Conservation (phyloP, 2,888 invertebrate genomes). For the Odontocolon sp. region DNA sequence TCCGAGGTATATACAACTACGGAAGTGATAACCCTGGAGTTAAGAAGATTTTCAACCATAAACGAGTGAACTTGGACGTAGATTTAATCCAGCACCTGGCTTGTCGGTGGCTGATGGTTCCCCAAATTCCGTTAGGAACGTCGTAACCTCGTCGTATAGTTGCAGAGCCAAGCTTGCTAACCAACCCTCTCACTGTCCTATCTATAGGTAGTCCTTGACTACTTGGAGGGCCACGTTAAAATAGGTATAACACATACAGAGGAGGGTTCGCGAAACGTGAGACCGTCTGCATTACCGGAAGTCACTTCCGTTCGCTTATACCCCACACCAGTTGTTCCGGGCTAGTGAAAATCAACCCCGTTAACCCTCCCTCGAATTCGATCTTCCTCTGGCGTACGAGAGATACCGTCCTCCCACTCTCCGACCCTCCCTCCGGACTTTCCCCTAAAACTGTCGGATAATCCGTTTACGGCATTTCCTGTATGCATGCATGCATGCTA, state of each 20-base stretch:
- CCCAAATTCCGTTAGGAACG: conserved; percentile 30
- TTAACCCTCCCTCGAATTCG: conserved; percentile 36
- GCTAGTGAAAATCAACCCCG: conserved; percentile 32
- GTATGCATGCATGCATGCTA: conserved; percentile 64
- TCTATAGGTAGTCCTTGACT: neutral
- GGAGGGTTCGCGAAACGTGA: conserved; percentile 17
- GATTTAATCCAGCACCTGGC: conserved; percentile 31
- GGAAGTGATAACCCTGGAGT: neutral
- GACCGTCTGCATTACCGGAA: conserved; percentile 50
- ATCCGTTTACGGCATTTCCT: conserved; percentile 74
- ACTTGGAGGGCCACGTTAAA: conserved; percentile 16
- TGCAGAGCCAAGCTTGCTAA: conserved; percentile 52
- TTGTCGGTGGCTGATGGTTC: conserved; percentile 28
- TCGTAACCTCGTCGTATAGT: conserved; percentile 33
- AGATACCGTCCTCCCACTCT: conserved; percentile 27
- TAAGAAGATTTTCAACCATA: neutral
- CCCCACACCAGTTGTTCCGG: conserved; percentile 28
- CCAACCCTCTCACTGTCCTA: conserved; percentile 1
- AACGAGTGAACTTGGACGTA: conserved; percentile 39
- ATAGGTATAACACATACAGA: conserved; percentile 22
- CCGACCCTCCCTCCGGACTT: conserved; percentile 45
- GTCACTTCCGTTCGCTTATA: neutral
- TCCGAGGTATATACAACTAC: neutral
- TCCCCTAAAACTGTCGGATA: conserved; percentile 70
- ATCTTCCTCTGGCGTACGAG: conserved; percentile 32